phyloP scores from a whole-genome alignment of 2,888 invertebrate species.

The Ariolimax columbianus region DNA sequence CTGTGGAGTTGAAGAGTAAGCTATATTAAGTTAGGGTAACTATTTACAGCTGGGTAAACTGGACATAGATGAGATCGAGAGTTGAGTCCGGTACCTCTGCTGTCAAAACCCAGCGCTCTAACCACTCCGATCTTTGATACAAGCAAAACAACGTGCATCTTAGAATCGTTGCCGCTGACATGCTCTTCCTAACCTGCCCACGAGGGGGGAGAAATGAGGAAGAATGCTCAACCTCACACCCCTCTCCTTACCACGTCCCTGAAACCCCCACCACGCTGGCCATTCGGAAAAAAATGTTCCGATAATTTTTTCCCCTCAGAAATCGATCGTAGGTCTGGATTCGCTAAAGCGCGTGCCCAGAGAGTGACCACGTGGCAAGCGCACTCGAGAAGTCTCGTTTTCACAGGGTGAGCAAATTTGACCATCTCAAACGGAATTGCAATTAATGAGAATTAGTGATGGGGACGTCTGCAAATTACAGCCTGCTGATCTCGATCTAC shows the following conservation, averaged over 20 bases:
- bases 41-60: too few relatives aligned
- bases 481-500: not conserved
- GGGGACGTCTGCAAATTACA: slow-evolving; percentile 18
- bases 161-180: too few relatives aligned
- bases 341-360: not conserved
- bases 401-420: slow-evolving; percentile 1
- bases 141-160: too few relatives aligned
- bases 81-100: too few relatives aligned
- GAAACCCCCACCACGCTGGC: not conserved
- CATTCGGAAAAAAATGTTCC: not conserved
- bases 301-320: not conserved
- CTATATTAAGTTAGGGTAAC: too few relatives aligned
- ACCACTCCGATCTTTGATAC: too few relatives aligned
- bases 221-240: too few relatives aligned
- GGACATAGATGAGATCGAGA: too few relatives aligned
- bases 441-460: slow-evolving; percentile 43
- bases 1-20: too few relatives aligned
- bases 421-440: slow-evolving; percentile 25
- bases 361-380: slow-evolving; percentile 10
- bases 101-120: too few relatives aligned
- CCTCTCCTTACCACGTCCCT: not conserved
- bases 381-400: not conserved
- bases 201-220: too few relatives aligned
- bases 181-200: too few relatives aligned
- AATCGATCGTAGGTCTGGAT: not conserved